Evolutionary conservation across 2,797 vertebrate genomes (phyloP), one percentile per base, ranked within the genome.

Genomic region (Borostomias antarcticus): DNA sequence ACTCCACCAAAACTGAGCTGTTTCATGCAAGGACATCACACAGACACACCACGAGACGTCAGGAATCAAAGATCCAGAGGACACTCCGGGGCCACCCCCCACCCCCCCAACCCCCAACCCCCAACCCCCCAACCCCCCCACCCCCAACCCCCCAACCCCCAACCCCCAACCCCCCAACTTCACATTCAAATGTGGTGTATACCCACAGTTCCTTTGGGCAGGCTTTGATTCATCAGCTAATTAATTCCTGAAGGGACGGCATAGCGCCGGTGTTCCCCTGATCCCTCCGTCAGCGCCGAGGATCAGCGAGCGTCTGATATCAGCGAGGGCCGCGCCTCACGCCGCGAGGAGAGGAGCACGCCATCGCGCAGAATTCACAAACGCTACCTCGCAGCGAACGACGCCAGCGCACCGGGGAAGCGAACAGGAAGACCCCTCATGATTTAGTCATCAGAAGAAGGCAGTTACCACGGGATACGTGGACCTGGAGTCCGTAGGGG

Each of bases 201-300:
- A 79, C 71, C 51, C 62, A 10, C 40, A 65, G 78, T 73, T 69
- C 70, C 72, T 64, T 58, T 64, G 74, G 80, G 70, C 58, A 37
- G 13, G 59, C 88, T 90, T 90, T 91, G 89, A 90, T 86, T 84
- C 67, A 28, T 58, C 58, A 78, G 74, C 80, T 89, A 91, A 92
- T 91, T 85, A 88, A 87, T 84, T 89, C 85, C 85, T 89, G 76
- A 78, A 85, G 83, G 82, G 71, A 75, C 53, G 57, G n/a, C 48
- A 5, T 48, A 54, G 48, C 63, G 50, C 53, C 59, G 23, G 48
- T 26, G 23, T 56, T 75, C 9, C 21, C 28, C 29, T 37, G 10
- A 48, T 30, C 50, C 4, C 15, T 13, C 72, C 66, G 69, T 69
- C 74, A 76, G 50, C 51, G 33, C 50, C 51, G 1, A 28, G 53